Percentiles rank a stretch among this genome's conserved stretches.
Conservation (phyloP, 2,888 invertebrate species). For the Eupithecia exiguata region DNA sequence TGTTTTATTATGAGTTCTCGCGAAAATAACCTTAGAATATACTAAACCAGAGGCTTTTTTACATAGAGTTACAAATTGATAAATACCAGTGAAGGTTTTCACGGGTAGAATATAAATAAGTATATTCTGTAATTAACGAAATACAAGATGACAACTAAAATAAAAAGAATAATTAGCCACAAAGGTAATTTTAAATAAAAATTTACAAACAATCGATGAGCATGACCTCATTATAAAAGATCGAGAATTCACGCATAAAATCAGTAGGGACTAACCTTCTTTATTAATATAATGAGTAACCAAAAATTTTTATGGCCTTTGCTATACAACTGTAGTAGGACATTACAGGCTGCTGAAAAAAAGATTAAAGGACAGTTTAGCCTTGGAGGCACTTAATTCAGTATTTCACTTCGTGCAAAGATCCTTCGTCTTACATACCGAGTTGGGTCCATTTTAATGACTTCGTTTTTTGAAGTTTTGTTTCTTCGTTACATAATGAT, state of each 20-base stretch:
- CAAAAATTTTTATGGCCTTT: neutral
- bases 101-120: too few relatives aligned
- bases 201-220: conserved; percentile 6
- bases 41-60: too few relatives aligned
- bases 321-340: neutral
- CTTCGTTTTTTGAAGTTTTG: neutral
- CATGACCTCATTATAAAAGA: conserved; percentile 4
- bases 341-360: neutral
- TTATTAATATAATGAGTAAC: neutral
- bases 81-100: too few relatives aligned
- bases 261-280: neutral
- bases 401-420: neutral
- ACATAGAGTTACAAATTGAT: too few relatives aligned
- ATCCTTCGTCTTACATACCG: neutral
- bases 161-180: neutral
- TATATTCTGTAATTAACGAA: neutral
- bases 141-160: neutral
- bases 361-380: neutral
- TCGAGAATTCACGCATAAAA: neutral
- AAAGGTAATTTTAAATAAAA: neutral
- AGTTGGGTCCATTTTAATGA: neutral
- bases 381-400: neutral
- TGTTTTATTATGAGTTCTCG: too few relatives aligned
- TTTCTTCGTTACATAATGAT: conserved; percentile 8
- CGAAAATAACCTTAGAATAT: too few relatives aligned